These are phyloP conservation scores for Tangara arthus DNA, from an alignment of 2,797 vertebrate genomes.

Conservation along the genomic window DNA sequence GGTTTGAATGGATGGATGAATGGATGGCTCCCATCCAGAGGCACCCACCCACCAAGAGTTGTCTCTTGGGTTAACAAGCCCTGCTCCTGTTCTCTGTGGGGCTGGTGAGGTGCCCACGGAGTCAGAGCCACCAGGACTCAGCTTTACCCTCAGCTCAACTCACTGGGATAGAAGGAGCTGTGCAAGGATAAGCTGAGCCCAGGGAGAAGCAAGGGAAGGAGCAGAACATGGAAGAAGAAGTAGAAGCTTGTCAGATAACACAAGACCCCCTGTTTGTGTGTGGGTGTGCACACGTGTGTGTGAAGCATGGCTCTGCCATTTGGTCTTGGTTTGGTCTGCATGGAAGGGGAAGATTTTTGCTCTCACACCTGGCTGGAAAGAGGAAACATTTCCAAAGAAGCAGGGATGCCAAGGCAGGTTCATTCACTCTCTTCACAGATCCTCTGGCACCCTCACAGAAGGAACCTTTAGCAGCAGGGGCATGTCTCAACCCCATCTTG, in stretches of 20 bases:
- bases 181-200: neutral
- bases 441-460: neutral
- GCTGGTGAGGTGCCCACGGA: neutral
- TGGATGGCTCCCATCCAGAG: neutral
- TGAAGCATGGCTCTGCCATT: fast-evolving
- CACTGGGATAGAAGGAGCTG: neutral
- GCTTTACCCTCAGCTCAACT: neutral
- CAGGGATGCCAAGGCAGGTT: neutral
- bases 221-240: neutral
- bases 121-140: neutral
- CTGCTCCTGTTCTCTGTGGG: neutral
- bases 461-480: neutral
- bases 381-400: neutral
- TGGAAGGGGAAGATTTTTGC: neutral
- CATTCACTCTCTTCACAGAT: neutral
- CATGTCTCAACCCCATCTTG: neutral
- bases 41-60: neutral
- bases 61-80: neutral
- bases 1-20: neutral
- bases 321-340: neutral
- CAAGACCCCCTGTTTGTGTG: neutral
- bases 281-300: neutral
- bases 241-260: neutral
- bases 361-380: neutral
- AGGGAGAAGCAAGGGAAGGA: neutral